Evolutionary conservation across 2,888 invertebrate species (phyloP).

Genomic region (Monopis laevigella): DNA sequence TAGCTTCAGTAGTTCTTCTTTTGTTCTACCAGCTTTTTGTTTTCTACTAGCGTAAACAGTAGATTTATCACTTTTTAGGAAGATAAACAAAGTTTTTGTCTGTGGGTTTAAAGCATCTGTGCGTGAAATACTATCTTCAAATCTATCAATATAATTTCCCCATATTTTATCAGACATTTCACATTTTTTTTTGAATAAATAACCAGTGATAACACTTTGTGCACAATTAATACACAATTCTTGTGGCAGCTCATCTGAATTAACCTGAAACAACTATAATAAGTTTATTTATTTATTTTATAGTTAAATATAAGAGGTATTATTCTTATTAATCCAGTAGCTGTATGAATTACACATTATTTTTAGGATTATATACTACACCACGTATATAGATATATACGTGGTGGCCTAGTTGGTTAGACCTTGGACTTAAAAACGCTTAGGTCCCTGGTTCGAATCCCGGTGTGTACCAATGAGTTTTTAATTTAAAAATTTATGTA

Average conservation of each 20-base stretch:
- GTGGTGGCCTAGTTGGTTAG: too few relatives aligned
- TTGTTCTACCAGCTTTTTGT: too few relatives aligned
- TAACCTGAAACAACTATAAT: slow-evolving; percentile 28
- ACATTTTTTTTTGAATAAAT: slow-evolving; percentile 36
- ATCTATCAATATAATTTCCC: slow-evolving; percentile 25
- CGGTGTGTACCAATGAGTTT: too few relatives aligned
- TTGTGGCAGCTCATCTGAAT: slow-evolving; percentile 34
- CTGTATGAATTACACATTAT: not conserved
- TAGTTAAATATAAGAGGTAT: too few relatives aligned
- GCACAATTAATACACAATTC: slow-evolving; percentile 39
- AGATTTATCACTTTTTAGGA: slow-evolving; percentile 31
- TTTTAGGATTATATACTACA: too few relatives aligned
- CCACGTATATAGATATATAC: too few relatives aligned
- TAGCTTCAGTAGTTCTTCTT: too few relatives aligned
- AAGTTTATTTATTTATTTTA: not conserved
- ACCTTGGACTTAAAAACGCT: too few relatives aligned
- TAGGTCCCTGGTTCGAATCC: too few relatives aligned
- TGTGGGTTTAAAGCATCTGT: slow-evolving; percentile 24
- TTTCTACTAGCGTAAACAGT: slow-evolving; percentile 35
- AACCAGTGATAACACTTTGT: slow-evolving; percentile 31
- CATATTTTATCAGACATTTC: slow-evolving; percentile 34
- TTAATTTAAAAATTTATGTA: too few relatives aligned
- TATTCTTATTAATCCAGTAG: not conserved
- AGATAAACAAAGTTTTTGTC: slow-evolving; percentile 30
- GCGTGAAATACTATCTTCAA: slow-evolving; percentile 28